Evolutionary conservation across 2,113 vertebrate genomes (phyloP).

Genomic region (Pteropus alecto): DNA sequence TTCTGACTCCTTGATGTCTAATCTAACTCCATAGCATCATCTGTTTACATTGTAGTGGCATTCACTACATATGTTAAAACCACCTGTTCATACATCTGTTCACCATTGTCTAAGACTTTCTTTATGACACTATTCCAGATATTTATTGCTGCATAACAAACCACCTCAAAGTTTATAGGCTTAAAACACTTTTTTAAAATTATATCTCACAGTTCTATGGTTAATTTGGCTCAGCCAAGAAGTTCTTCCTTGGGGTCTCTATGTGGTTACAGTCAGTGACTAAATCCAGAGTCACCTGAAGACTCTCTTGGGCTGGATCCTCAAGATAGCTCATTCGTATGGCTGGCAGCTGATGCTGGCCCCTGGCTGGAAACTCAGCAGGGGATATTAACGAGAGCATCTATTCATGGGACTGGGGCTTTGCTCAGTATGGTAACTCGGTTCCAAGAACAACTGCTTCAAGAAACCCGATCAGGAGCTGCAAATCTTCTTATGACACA

Average conservation of each 20-base stretch:
- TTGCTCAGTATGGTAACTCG: neutral
- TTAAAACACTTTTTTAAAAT: neutral
- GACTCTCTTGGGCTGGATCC: neutral
- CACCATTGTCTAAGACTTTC: neutral
- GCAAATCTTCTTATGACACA: neutral
- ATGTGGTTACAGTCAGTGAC: neutral
- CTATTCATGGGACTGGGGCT: neutral
- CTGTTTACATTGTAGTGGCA: neutral
- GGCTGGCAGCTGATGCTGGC: neutral
- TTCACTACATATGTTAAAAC: neutral
- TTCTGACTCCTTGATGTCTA: neutral
- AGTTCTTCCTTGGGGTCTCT: neutral
- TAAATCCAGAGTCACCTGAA: neutral
- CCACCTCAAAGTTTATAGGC: neutral
- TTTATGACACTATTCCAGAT: neutral
- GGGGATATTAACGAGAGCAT: neutral
- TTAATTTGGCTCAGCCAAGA: neutral
- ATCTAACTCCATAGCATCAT: neutral
- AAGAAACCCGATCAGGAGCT: neutral
- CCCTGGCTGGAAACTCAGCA: neutral
- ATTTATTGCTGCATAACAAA: neutral
- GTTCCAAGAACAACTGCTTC: neutral
- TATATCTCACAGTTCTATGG: neutral
- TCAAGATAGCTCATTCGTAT: neutral
- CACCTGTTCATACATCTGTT: neutral